Conservation (phyloP, 1,140 invertebrate genomes). For the Linepithema humile region DNA sequence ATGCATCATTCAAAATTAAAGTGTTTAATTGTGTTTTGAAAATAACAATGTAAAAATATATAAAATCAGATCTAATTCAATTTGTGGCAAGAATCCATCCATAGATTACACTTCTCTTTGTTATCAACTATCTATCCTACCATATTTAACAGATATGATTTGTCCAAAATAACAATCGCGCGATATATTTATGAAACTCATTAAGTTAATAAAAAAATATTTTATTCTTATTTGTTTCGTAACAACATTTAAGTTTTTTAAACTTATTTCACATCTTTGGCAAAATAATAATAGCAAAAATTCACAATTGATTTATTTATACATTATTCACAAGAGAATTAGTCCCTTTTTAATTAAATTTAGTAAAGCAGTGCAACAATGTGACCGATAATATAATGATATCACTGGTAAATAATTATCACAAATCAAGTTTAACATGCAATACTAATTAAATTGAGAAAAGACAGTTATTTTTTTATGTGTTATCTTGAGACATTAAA, state of each 20-base stretch:
- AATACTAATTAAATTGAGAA: conserved; percentile 24
- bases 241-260: not conserved
- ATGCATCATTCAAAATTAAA: not conserved
- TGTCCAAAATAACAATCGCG: conserved; percentile 7
- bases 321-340: conserved; percentile 15
- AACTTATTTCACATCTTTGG: conserved; percentile 34
- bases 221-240: not conserved
- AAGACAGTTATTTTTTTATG: not conserved
- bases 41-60: conserved; percentile 6
- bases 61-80: not conserved
- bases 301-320: conserved; percentile 14
- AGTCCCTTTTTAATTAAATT: conserved; percentile 14
- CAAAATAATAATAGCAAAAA: conserved; percentile 19
- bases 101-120: conserved; percentile 2
- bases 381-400: not conserved
- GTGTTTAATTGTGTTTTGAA: not conserved
- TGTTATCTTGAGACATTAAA: conserved; percentile 16
- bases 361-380: conserved; percentile 1
- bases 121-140: conserved; percentile 2
- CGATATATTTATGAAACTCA: not conserved
- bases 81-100: not conserved
- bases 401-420: conserved; percentile 32
- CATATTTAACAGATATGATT: conserved; percentile 43
- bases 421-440: conserved; percentile 35
- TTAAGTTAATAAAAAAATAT: not conserved